phyloP scores from a whole-genome alignment of 2,888 invertebrate genomes.

The Acleris cristana region DNA sequence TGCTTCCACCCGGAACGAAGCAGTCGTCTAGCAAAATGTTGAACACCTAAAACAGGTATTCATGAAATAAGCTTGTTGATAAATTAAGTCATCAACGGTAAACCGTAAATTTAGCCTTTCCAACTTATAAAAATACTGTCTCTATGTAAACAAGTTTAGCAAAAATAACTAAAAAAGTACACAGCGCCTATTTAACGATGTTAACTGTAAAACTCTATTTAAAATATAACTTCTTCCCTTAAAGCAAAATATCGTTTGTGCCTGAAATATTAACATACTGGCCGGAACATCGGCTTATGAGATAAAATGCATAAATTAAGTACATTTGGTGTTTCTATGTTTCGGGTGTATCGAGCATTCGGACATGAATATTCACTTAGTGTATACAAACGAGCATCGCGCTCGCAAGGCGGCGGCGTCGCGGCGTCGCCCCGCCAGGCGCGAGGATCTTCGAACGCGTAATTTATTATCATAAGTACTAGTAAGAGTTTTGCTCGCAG shows the following conservation, averaged over 20 bases:
- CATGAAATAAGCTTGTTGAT: slow-evolving; percentile 27
- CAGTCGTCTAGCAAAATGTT: slow-evolving; percentile 7
- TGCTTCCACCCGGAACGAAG: slow-evolving; percentile 2
- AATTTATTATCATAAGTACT: slow-evolving; percentile 83
- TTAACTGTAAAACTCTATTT: slow-evolving; percentile 67
- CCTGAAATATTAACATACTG: slow-evolving; percentile 68
- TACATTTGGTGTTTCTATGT: slow-evolving; percentile 77
- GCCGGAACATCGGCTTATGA: slow-evolving; percentile 76
- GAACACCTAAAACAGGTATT: slow-evolving; percentile 27
- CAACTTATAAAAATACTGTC: slow-evolving; percentile 55
- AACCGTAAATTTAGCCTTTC: slow-evolving; percentile 30
- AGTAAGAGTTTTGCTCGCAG: slow-evolving; percentile 77
- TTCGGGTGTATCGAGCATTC: slow-evolving; percentile 72
- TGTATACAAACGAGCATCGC: slow-evolving; percentile 58
- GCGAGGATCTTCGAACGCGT: slow-evolving; percentile 66
- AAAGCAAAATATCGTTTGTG: slow-evolving; percentile 57
- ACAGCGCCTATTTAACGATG: slow-evolving; percentile 63
- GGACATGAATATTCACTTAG: slow-evolving; percentile 78
- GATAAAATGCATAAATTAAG: slow-evolving; percentile 60
- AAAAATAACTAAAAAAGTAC: slow-evolving; percentile 63
- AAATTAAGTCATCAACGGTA: slow-evolving; percentile 26
- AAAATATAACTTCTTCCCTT: slow-evolving; percentile 68
- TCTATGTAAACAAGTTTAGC: slow-evolving; percentile 65
- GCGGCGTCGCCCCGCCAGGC: slow-evolving; percentile 59
- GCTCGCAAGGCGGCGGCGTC: slow-evolving; percentile 63